These are phyloP conservation scores for Gymnoscopelus microlampas DNA, from an alignment of 2,797 vertebrate genomes.

Conservation along the genomic window DNA sequence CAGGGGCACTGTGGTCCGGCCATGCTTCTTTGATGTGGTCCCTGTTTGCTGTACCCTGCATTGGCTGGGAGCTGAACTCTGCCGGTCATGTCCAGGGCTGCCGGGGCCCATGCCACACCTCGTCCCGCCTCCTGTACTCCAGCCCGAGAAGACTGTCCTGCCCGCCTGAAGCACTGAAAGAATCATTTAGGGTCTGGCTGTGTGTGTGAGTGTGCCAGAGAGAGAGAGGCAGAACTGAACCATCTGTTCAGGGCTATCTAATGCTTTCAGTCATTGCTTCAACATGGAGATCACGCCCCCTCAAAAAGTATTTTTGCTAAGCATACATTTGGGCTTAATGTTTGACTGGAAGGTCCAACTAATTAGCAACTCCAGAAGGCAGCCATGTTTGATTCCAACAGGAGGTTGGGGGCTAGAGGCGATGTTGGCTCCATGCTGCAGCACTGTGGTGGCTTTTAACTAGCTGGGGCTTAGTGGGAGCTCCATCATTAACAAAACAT, in stretches of 20 bases:
- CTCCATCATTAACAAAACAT: slow-evolving; percentile 51
- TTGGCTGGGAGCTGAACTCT: slow-evolving; percentile 58
- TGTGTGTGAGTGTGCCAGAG: too few species aligned
- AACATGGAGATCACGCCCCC: not conserved
- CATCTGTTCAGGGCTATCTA: slow-evolving; percentile 6
- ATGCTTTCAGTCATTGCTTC: not conserved
- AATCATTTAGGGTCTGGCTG: slow-evolving; percentile 25
- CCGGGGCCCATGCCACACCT: slow-evolving; percentile 32
- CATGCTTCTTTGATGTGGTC: slow-evolving; percentile 73
- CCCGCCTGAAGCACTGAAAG: slow-evolving; percentile 43
- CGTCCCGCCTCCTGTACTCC: slow-evolving; percentile 10
- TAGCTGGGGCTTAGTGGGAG: slow-evolving; percentile 46
- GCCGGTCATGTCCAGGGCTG: slow-evolving; percentile 53
- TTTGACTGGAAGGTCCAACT: slow-evolving; percentile 18
- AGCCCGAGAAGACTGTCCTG: slow-evolving; percentile 47
- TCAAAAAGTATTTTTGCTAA: not conserved
- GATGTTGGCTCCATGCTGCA: slow-evolving; percentile 39
- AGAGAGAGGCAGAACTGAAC: not conserved
- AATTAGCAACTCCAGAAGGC: slow-evolving; percentile 24
- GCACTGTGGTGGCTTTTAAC: slow-evolving; percentile 60
- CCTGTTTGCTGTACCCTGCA: slow-evolving; percentile 59
- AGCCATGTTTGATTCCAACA: slow-evolving; percentile 34
- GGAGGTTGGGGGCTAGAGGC: slow-evolving; percentile 35
- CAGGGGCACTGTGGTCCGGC: slow-evolving; percentile 51
- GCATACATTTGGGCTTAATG: not conserved